phyloP scores from a whole-genome alignment of 1,140 invertebrate genomes.

The Aphelinus certus region DNA sequence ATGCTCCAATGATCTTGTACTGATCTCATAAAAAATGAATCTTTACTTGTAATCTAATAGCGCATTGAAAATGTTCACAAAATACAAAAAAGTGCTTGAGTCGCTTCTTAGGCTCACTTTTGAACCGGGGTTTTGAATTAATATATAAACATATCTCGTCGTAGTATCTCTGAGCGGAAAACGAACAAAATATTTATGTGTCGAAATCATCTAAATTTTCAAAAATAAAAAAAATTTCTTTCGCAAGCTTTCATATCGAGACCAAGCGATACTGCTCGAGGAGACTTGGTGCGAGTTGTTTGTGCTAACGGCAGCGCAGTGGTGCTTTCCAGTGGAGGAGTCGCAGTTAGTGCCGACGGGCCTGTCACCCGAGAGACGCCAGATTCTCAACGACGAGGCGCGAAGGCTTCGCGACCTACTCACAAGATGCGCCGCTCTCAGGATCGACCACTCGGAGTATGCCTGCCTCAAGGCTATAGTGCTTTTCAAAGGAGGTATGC shows the following conservation, averaged over 20 bases:
- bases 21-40: no score
- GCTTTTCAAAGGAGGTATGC: slow-evolving; percentile 82
- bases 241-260: slow-evolving; percentile 73
- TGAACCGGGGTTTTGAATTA: no score
- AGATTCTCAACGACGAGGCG: slow-evolving; percentile 65
- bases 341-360: slow-evolving; percentile 51
- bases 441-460: slow-evolving; percentile 84
- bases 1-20: no score
- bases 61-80: no score
- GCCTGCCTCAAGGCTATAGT: slow-evolving; percentile 85
- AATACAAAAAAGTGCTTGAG: no score
- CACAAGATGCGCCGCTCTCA: slow-evolving; percentile 71
- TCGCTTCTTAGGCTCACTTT: no score
- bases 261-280: slow-evolving; percentile 78
- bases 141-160: no score
- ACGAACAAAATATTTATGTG: no score
- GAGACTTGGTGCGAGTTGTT: slow-evolving; percentile 88
- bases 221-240: slow-evolving; percentile 10
- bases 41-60: no score
- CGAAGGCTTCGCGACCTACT: slow-evolving; percentile 72
- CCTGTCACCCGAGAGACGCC: slow-evolving; percentile 52
- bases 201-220: no score
- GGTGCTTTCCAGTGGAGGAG: slow-evolving; percentile 78
- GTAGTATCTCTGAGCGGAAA: no score
- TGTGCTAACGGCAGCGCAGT: slow-evolving; percentile 82